Conservation (phyloP, 1,140 invertebrate species). For the Diachasmimorpha longicaudata region DNA sequence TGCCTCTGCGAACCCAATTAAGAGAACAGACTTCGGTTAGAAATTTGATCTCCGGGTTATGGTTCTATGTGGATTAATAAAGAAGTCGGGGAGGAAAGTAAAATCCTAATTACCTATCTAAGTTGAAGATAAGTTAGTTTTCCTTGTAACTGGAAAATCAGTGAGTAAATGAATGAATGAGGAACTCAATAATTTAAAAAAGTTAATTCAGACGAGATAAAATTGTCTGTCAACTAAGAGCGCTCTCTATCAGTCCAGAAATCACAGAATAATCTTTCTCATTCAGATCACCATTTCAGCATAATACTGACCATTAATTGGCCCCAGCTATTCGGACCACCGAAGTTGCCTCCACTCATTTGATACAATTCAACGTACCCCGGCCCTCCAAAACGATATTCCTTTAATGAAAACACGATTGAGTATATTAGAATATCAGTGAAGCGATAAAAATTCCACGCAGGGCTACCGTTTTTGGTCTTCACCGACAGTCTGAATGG, state of each 20-base stretch:
- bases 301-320: background rate
- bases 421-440: constrained; percentile 20
- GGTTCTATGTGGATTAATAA: background rate
- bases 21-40: background rate
- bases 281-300: background rate
- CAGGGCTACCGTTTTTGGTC: background rate
- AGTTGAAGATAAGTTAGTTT: too few species aligned
- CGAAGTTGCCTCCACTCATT: background rate
- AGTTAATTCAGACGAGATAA: background rate
- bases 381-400: constrained; percentile 37
- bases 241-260: background rate
- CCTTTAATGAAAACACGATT: constrained; percentile 47
- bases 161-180: too few species aligned
- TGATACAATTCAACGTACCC: constrained; percentile 18
- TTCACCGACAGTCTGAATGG: background rate
- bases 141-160: too few species aligned
- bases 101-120: too few species aligned
- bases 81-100: background rate
- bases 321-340: background rate
- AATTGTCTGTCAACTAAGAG: background rate
- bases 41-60: background rate
- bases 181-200: too few species aligned
- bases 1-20: background rate
- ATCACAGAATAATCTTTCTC: background rate
- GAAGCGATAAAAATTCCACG: constrained; percentile 13